Percentiles rank a stretch among this genome's conserved stretches.
phyloP scores from a whole-genome alignment of 2,888 invertebrate genomes.

The Heliconius ismenius region DNA sequence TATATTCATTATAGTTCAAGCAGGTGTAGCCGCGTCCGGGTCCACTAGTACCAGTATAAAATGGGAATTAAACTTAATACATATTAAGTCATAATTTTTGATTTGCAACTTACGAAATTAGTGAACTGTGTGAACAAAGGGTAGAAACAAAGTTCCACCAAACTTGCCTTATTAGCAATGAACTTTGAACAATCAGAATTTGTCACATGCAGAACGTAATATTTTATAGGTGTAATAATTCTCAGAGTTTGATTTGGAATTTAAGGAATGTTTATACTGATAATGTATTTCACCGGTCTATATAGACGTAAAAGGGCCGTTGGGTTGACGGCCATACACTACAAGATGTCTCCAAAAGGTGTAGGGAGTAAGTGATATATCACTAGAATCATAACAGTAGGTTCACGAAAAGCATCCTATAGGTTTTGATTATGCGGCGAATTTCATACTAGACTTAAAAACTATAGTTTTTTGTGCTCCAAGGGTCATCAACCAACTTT shows the following conservation, averaged over 20 bases:
- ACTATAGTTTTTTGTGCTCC: no score
- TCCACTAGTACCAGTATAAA: neutral
- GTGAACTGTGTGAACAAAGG: constrained; percentile 45
- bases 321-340: neutral
- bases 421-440: no score
- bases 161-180: constrained; percentile 44
- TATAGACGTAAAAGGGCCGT: neutral
- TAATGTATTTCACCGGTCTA: neutral
- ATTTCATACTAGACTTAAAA: no score
- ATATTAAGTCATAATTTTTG: constrained; percentile 43
- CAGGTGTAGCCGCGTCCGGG: no score
- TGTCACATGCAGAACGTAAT: constrained; percentile 42
- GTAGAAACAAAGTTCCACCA: constrained; percentile 41
- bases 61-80: constrained; percentile 19
- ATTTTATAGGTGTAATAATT: constrained; percentile 36
- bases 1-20: no score
- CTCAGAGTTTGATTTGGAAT: constrained; percentile 27
- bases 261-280: constrained; percentile 2
- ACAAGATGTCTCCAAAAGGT: neutral
- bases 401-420: no score
- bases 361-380: neutral
- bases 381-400: neutral
- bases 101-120: constrained; percentile 45
- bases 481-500: neutral
- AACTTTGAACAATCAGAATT: constrained; percentile 45